Evolutionary conservation across 2,113 vertebrate species (phyloP).

Genomic region (Amphiprion percula): DNA sequence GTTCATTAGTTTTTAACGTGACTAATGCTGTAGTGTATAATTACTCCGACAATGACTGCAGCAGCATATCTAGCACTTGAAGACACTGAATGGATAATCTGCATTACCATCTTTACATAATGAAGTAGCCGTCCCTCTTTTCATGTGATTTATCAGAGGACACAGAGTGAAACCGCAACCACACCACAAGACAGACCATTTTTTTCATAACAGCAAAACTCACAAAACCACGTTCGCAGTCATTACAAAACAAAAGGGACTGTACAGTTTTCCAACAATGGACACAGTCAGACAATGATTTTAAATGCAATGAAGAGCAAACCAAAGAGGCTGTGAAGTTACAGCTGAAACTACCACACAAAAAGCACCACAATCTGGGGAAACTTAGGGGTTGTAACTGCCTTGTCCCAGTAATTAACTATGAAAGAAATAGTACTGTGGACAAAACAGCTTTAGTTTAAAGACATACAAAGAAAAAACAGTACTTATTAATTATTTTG

Average conservation of each 20-base stretch:
- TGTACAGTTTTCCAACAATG: conserved; percentile 7
- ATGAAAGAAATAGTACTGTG: neutral
- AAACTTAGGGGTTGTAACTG: no score
- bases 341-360: neutral
- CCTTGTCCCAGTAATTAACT: neutral
- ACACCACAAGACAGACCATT: conserved; percentile 30
- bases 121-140: conserved; percentile 27
- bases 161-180: conserved; percentile 46
- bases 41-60: neutral
- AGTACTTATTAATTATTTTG: no score
- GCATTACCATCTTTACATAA: conserved; percentile 47
- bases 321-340: neutral
- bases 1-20: neutral
- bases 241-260: conserved; percentile 14
- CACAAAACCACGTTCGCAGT: conserved; percentile 31
- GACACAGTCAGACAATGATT: neutral
- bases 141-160: conserved; percentile 65
- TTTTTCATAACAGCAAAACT: conserved; percentile 33
- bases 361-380: neutral
- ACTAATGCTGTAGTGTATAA: neutral
- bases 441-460: neutral
- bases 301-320: conserved; percentile 12
- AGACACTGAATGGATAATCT: conserved; percentile 29
- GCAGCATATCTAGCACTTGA: conserved; percentile 13
- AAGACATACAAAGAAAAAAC: neutral